Evolutionary conservation across 30 jellyfish, hydroid and myxozoan genomes (phyloP).

Genomic region (Hydractinia echinata): DNA sequence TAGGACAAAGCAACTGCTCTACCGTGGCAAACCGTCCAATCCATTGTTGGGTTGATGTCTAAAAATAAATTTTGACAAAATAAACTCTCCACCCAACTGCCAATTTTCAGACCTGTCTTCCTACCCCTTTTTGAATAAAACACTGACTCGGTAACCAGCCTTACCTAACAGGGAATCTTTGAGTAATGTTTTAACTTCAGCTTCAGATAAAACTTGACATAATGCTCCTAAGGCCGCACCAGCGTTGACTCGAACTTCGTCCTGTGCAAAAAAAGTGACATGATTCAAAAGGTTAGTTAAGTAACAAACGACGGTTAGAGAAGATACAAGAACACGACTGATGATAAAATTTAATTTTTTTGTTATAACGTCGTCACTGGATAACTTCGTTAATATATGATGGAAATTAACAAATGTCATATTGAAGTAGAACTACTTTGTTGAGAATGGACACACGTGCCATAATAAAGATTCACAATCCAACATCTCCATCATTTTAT

Average conservation of each 20-base stretch:
- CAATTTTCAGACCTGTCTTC: no score
- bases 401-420: no score
- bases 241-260: conserved; percentile 64
- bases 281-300: neutral
- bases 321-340: neutral
- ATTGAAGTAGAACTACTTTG: no score
- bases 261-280: conserved; percentile 43
- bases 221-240: conserved; percentile 91
- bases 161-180: conserved; percentile 57
- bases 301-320: neutral
- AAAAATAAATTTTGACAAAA: neutral
- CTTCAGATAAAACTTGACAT: conserved; percentile 64
- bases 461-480: no score
- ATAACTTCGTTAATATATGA: no score
- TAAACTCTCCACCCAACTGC: neutral
- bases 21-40: conserved; percentile 83
- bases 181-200: conserved; percentile 57
- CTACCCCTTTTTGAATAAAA: neutral
- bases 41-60: conserved; percentile 66
- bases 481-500: no score
- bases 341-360: no score
- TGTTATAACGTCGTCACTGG: no score
- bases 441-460: no score
- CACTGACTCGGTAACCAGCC: conserved; percentile 5
- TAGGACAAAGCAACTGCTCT: conserved; percentile 76